Evolutionary conservation across 2,113 vertebrate species (phyloP), one percentile per base, ranked within the genome.

Genomic region (Paramormyrops kingsleyae): DNA sequence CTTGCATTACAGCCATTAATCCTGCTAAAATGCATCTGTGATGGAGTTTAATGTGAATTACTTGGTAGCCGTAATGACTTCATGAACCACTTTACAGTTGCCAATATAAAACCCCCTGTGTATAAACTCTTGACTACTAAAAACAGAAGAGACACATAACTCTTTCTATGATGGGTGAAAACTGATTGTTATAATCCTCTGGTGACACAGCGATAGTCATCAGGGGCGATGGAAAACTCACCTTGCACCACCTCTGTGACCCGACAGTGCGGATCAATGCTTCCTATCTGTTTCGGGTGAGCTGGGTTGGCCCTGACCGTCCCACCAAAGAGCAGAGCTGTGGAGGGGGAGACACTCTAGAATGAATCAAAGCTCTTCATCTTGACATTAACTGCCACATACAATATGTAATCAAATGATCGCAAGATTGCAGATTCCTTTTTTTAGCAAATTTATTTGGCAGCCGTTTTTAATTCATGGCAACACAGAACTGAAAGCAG

Each of bases 251-350:
- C 98, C 77, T 98, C 98, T 74, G 97, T 95, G 89, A 99, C 98
- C 9, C 92, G 91, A 92, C 99, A 98, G 94, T 95, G 86, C 91
- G 98, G 99, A 93, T 99, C 98, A 17, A 99, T 99, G 92, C 99
- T 98, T 94, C 99, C 99, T 42, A 99, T 99, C 91, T 99, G 98
- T 94, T 99, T 99, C 88, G 97, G 98, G 92, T 99, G 97, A 87
- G 98, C 97, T 52, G 97, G 97, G 93, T 99, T 99, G 92, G 96
- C 95, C 92, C 95, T 96, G 74, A 95, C 95, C 91, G 97, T 98
- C 89, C 97, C 98, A 91, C 98, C 98, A 90, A 99, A 99, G 50
- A 99, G 94, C 89, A 99, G 95, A 17, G 97, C 99, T 99, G 94
- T 42, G 92, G 53, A 0, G 39, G 50, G 62, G 62, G 62, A 70